A percentile compares a stretch with the other conserved stretches of the same genome.
These are phyloP conservation scores for Proteles cristata DNA, from an alignment of 2,113 vertebrate genomes.

Conservation along the genomic window DNA sequence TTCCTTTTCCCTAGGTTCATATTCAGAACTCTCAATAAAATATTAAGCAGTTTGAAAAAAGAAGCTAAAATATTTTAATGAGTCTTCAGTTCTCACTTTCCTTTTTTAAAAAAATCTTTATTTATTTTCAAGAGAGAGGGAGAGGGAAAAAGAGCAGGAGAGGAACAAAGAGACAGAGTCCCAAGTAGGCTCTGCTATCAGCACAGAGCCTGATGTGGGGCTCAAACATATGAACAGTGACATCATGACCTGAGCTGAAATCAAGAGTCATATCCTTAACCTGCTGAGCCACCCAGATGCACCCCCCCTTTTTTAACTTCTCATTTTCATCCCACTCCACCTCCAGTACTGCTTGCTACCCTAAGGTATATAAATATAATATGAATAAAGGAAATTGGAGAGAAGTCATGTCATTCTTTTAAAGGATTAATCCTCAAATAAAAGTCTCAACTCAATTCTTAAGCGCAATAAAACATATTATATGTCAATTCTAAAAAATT, in stretches of 20 bases:
- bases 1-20: conserved; percentile 25
- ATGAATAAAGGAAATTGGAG: neutral
- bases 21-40: conserved; percentile 55
- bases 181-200: no score
- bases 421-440: conserved; percentile 50
- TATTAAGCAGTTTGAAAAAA: conserved; percentile 52
- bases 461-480: neutral
- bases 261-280: no score
- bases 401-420: conserved; percentile 41
- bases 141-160: no score
- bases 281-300: no score
- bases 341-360: neutral
- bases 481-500: neutral
- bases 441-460: neutral
- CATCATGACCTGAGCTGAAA: no score
- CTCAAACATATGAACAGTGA: no score
- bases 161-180: no score
- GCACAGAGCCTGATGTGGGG: no score
- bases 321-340: neutral
- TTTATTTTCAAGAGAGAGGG: no score
- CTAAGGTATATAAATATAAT: neutral
- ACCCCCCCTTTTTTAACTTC: neutral
- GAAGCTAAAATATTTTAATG: conserved; percentile 42
- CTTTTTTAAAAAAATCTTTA: no score
- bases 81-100: neutral